Percentiles rank a stretch among this genome's conserved stretches.
Evolutionary conservation across 2,888 invertebrate species (phyloP).

Genomic region (Cerastis rubricosa): DNA sequence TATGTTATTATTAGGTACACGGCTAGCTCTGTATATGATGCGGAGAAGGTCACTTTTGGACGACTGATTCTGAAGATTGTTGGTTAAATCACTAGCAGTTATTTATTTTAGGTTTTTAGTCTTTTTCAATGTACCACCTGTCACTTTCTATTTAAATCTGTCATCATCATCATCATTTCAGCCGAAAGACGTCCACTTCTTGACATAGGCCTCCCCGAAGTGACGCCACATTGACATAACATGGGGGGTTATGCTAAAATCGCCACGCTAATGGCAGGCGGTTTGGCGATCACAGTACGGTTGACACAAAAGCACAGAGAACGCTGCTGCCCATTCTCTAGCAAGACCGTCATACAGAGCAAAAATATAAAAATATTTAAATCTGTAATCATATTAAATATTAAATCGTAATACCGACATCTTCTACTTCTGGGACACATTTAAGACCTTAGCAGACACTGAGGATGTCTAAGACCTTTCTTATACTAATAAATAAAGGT

Average conservation of each 20-base stretch:
- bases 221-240: no score
- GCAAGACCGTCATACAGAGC: no score
- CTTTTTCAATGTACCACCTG: not conserved
- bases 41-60: not conserved
- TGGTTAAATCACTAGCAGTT: not conserved
- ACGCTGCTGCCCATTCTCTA: no score
- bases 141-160: not conserved
- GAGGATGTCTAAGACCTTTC: constrained; percentile 17
- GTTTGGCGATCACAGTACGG: no score
- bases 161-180: no score
- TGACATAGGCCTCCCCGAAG: no score
- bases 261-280: no score
- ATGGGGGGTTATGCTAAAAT: no score
- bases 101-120: not conserved
- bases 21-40: not conserved
- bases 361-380: no score
- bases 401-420: not conserved
- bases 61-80: not conserved
- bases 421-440: constrained; percentile 23
- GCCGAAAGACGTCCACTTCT: no score
- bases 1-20: not conserved
- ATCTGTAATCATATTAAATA: no score
- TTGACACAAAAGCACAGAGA: no score
- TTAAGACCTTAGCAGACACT: constrained; percentile 10
- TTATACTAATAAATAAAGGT: constrained; percentile 43